A percentile compares a stretch with the other conserved stretches of the same genome.
phyloP scores from a whole-genome alignment of 1,140 invertebrate species.

The Lysiphlebus fabarum region DNA sequence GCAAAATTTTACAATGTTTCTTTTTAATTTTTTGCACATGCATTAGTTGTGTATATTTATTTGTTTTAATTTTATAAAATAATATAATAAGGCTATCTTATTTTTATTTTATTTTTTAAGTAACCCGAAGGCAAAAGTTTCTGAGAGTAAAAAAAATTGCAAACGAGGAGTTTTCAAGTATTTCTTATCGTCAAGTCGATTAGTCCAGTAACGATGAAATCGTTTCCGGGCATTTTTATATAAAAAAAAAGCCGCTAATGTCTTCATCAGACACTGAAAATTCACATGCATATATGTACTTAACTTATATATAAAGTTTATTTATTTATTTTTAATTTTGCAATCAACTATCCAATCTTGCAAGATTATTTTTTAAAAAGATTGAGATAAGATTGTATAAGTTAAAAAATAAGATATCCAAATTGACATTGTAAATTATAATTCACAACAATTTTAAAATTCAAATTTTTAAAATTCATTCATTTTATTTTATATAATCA shows the following conservation, averaged over 20 bases:
- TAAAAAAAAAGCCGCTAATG: conserved; percentile 14
- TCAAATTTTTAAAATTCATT: conserved; percentile 23
- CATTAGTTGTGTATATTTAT: conserved; percentile 3
- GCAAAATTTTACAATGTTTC: not conserved
- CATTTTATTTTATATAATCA: no score
- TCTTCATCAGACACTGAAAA: conserved; percentile 13
- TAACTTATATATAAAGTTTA: no score
- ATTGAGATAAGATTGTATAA: conserved; percentile 17
- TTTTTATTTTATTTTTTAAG: not conserved
- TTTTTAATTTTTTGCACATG: not conserved
- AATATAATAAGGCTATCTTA: not conserved
- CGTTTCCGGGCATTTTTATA: not conserved
- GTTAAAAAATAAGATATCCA: no score
- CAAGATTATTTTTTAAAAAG: conserved; percentile 9
- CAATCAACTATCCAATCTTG: not conserved
- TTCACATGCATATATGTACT: conserved; percentile 1
- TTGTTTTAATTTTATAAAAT: conserved; percentile 1
- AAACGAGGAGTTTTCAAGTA: not conserved
- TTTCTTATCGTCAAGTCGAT: conserved; percentile 10
- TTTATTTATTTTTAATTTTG: not conserved
- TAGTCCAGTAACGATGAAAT: conserved; percentile 9
- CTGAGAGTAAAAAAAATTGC: conserved; percentile 1
- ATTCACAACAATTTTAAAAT: no score
- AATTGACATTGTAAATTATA: no score
- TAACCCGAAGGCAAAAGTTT: not conserved